Base-by-base conservation (phyloP, 2,797 vertebrate genomes). In the Sebastes wilsoni region DNA sequence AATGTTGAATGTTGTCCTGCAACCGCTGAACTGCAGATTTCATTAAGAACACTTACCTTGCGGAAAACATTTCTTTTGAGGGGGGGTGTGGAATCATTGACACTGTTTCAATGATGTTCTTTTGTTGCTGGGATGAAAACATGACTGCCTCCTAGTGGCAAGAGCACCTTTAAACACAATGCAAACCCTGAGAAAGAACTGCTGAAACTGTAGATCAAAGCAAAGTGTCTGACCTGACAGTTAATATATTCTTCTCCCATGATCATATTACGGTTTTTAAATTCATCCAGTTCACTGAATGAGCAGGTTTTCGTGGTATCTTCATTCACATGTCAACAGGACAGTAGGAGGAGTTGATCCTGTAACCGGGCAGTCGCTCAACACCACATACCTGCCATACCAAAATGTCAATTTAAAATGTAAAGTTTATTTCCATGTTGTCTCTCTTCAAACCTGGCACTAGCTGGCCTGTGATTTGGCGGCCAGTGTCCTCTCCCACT, bases 401-500 rank as follows among this genome's bases (percentile, higher is more conserved):
- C 13, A 55, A 28, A 46, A 8, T 0, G 16, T 54, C 59, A 2
- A n/a, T 32, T 49, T 7, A 12, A 23, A 54, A 4, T 23, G 23
- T 0, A 46, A 46, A 18, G 4, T 9, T 80, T 84, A 75, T 62
- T 74, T 72, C 49, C 36, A 2, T 0, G 6, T 6, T 8, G 10
- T 23, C 16, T 66, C 32, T 10, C 36, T 11, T 13, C 4, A 36
- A 3, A 25, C 25, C 13, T 6, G 46, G 13, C 52, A 9, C 64
- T 79, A 62, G 20, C 27, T 61, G 70, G 28, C 18, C 61, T 54
- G 34, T 4, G 46, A 12, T 25, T 36, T 75, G 65, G 85, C 84
- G 16, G 72, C 77, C 75, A 99, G 92, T 6, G 85, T 90, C 67
- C 84, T 89, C 89, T 99, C 98, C 97, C 96, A 98, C 88, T 98